Evolutionary conservation across 23 tunicate genomes (phyloP), one percentile per base, ranked within the genome.

Genomic region (Clavelina lepadiformis): DNA sequence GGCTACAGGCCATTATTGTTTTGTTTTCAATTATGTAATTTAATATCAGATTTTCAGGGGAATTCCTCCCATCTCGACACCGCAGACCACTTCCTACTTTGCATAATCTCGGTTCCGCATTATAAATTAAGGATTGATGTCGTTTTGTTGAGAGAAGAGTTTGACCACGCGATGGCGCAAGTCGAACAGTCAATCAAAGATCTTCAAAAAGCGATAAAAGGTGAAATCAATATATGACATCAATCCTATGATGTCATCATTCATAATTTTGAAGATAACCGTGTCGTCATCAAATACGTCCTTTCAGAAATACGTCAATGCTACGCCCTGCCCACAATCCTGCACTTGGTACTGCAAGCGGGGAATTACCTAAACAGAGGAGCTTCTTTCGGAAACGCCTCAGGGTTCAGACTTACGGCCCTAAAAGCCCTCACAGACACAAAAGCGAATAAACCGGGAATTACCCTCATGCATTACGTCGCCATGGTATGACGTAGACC

Each of bases 381-480:
- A 34, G 88, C 79, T 33, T 29, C 91, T 13, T 77, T 74, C 65
- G 97, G 97, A 11, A 89, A 89, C 41, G 97, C 97, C 5, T 53
- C 78, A 6, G 97, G 97, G 20, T 89, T 89, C 61, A 68, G 80
- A 15, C 65, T 89, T 0, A 35, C 80, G 8, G 81, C 97, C 3
- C 67, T 89, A 33, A 66, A 76, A 36, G 45, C 64, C 0, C 52
- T 89, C n/a, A 59, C 73, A 24, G 97, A 89, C 60, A 89, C 97
- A 3, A 89, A 89, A 46, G 80, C 97, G 7, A 89, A 89, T 59
- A 75, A 81, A 33, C 97, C 97, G 0, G 97, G 97, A 38, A 75
- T 89, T 30, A 89, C 88, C 22, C 68, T 89, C 32, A 74, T 89
- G 83, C 97, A 89, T 77, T 89, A 89, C 68, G 97, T 89, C 24